Base-by-base conservation (phyloP, 2,888 invertebrate species). In the Villa cingulata region DNA sequence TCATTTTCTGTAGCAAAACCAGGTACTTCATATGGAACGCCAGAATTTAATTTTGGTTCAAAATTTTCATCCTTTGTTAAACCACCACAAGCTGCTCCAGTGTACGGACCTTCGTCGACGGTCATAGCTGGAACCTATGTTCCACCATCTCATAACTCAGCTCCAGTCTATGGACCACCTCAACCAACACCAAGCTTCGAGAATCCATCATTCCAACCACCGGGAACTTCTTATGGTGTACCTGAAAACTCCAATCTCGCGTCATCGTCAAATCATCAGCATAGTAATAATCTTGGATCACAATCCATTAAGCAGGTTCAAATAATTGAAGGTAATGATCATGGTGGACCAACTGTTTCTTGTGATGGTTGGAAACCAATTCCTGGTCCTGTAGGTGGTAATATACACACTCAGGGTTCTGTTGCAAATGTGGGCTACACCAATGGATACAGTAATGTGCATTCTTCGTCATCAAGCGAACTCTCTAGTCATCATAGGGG, bases 361-460 rank as follows among this genome's bases (percentile, higher is more conserved):
- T 87, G 87, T 59, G 88, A 88, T 56, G 88, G 88, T 23, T 88
- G 88, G 88, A 84, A 81, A 60, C 88, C 88, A 18, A 87, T 88
- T 50, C 80, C 86, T 10, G 85, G 86, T 1, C 76, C 82, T 1
- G 63, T 57, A 6, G 67, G 65, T 0, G 49, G 49, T 42, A 52
- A 60, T 23, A 60, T 59, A 42, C 55, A 64, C 12, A 63, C 64
- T 47, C 57, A 64, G 5, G 29, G 29, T 14, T 41, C 41, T 5
- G 32, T 36, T 9, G 34, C 41, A 2, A 32, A 32, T 12, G 29
- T 32, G 12, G 29, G 29, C 1, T 32, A 32, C 29, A 29, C 7
- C n/a, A n/a, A 14, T 9, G 41, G 20, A 15, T 34, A 43, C 19
- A 41, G 32, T 16, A 41, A 29, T 3, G 41, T 43, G 3, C 56